Evolutionary conservation across 1,140 invertebrate species (phyloP).

Genomic region (Anadara kagoshimensis): DNA sequence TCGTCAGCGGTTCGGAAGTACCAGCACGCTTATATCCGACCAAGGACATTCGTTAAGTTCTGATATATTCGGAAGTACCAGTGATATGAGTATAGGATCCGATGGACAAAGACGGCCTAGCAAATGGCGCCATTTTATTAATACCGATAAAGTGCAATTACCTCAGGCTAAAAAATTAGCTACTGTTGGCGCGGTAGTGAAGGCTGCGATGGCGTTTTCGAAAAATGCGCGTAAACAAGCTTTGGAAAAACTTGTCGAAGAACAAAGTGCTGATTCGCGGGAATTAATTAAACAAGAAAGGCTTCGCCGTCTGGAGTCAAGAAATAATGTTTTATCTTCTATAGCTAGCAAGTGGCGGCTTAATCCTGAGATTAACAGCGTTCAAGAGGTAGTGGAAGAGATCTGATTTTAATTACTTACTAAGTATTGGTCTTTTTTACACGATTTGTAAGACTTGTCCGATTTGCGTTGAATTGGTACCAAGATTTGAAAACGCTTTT

Average conservation of each 20-base stretch:
- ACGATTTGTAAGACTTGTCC: no score
- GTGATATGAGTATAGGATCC: constrained; percentile 33
- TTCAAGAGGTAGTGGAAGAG: no score
- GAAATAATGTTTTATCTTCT: constrained; percentile 26
- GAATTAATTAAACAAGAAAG: constrained; percentile 40
- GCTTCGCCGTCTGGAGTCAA: constrained; percentile 31
- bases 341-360: no score
- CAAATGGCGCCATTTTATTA: constrained; percentile 36
- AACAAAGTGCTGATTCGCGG: constrained; percentile 39
- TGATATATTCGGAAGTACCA: constrained; percentile 33
- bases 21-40: constrained; percentile 19
- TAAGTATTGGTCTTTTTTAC: no score
- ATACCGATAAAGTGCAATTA: constrained; percentile 27
- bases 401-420: no score
- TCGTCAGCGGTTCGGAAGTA: constrained; percentile 12
- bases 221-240: constrained; percentile 42
- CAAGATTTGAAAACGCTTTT: no score
- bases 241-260: constrained; percentile 36
- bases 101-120: constrained; percentile 31
- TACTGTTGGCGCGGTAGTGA: constrained; percentile 37
- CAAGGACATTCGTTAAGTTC: constrained; percentile 1
- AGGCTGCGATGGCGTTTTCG: constrained; percentile 45
- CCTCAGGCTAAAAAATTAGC: constrained; percentile 25
- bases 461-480: no score
- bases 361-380: no score